A percentile compares a stretch with the other conserved stretches of the same genome.
Conservation (phyloP, 2,888 invertebrate species). For the Aelia acuminata region DNA sequence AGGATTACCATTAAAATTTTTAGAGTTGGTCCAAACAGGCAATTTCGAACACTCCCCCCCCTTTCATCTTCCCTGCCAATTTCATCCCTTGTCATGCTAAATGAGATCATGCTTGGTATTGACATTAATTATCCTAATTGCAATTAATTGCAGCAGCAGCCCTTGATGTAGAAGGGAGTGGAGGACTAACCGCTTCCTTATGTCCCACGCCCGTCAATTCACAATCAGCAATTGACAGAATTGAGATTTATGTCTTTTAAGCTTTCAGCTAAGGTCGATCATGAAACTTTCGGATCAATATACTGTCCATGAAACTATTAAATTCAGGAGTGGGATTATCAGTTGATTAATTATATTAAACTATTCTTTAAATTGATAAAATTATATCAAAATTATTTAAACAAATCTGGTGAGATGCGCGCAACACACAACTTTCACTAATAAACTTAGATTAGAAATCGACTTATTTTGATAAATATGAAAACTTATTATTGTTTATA, state of each 20-base stretch:
- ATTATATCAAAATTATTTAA: too few species aligned
- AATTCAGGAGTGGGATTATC: too few species aligned
- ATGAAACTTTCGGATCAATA: too few species aligned
- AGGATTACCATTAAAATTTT: too few species aligned
- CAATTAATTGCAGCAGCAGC: neutral
- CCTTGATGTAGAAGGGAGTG: neutral
- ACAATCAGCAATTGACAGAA: conserved; percentile 29
- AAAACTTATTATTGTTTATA: too few species aligned
- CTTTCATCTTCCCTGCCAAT: neutral
- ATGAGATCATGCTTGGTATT: neutral
- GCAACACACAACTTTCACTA: too few species aligned
- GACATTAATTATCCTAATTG: neutral
- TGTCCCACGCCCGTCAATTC: conserved; percentile 13
- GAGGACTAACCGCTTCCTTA: neutral
- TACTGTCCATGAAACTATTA: too few species aligned
- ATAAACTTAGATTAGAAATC: too few species aligned
- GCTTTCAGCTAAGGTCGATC: neutral
- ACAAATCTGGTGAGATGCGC: too few species aligned
- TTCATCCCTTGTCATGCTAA: neutral
- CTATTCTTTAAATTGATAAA: too few species aligned
- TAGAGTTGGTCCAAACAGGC: neutral
- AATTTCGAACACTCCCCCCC: neutral
- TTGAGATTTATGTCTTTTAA: neutral
- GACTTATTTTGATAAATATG: too few species aligned
- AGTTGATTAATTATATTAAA: too few species aligned